Percentiles rank a stretch among this genome's conserved stretches.
Conservation (phyloP, 2,113 vertebrate species). For the Euleptes europaea region DNA sequence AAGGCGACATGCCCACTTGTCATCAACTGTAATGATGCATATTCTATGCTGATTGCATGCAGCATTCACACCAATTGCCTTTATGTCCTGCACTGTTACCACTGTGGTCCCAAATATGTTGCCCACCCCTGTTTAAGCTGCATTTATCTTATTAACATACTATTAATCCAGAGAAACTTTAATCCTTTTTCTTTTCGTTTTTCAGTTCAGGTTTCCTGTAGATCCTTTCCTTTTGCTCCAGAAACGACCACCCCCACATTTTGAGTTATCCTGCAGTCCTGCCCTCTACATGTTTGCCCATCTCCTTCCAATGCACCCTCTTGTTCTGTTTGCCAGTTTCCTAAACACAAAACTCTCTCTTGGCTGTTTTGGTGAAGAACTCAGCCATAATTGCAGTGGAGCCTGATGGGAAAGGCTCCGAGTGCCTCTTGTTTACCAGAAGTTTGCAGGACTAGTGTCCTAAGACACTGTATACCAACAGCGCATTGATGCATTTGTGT, state of each 20-base stretch:
- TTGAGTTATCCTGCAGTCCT: constrained; percentile 49
- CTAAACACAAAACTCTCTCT: background rate
- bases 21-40: background rate
- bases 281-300: constrained; percentile 35
- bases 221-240: constrained; percentile 83
- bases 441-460: background rate
- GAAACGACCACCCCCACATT: constrained; percentile 74
- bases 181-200: constrained; percentile 91
- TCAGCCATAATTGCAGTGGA: background rate
- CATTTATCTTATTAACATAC: constrained; percentile 36
- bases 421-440: background rate
- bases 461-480: background rate
- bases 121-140: constrained; percentile 8
- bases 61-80: background rate
- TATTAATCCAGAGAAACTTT: constrained; percentile 80
- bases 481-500: background rate
- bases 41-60: background rate
- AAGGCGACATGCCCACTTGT: background rate
- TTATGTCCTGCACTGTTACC: constrained; percentile 1
- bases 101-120: background rate
- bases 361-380: background rate
- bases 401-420: background rate
- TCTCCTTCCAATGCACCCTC: background rate
- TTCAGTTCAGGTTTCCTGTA: constrained; percentile 97
- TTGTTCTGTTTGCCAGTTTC: background rate